Evolutionary conservation across 2,113 vertebrate species (phyloP), one percentile per base, ranked within the genome.

Genomic region (Alexandromys fortis): DNA sequence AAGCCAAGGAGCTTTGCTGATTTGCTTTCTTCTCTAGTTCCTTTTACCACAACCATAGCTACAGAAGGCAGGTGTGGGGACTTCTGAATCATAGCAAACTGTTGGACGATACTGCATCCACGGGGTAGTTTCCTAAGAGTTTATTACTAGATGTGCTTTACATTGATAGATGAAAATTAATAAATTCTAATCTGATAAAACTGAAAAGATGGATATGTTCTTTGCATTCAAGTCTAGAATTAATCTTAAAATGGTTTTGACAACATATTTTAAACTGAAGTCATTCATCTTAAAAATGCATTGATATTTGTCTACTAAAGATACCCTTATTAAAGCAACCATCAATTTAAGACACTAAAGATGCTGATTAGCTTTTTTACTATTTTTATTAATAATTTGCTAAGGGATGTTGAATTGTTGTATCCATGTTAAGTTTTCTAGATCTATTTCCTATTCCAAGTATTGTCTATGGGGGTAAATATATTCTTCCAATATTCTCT

Each of bases 341-440:
- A 76, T 89, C 11, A 77, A 76, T 86, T 95, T 93, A 70, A 92
- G 42, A 95, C n/a, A n/a, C 86, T 76, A 89, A 86, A 96, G 45
- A 92, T 92, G 76, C 63, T 52, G 82, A 26, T 86, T 77, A 72
- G 86, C 47, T 97, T 97, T 65, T 75, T 78, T 22, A 78, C 61
- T 97, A 91, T 58, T 89, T 97, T 98, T 95, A 0, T 75, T 86
- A 90, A 67, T 83, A 94, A 73, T 67, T 63, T 93, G 5, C 76
- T 76, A 91, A 26, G 63, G 96, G 61, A 92, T 94, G 45, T 12
- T 89, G 1, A 10, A 45, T 90, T 92, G 30, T 65, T 83, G 81
- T 1, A 55, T 85, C 17, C 45, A 3, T 68, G 4, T 85, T 94
- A 45, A 47, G 65, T 91, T 97, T 97, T 93, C 2, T 68, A 9